These are phyloP conservation scores for Rhabdophis nuchalis DNA, from an alignment of 2,797 vertebrate species.

Conservation along the genomic window DNA sequence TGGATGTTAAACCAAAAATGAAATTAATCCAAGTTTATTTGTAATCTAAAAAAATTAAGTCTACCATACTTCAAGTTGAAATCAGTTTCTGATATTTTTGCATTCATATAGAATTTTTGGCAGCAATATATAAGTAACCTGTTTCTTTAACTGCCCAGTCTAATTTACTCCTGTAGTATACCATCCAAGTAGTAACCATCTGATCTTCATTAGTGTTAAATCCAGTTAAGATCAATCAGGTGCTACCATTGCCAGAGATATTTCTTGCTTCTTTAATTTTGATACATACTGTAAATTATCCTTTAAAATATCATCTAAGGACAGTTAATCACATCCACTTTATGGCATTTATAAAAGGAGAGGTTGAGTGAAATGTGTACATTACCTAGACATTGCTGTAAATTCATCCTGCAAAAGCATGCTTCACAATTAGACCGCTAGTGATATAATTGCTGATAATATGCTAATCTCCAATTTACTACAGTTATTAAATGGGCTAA, in stretches of 20 bases:
- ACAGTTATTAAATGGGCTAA: neutral
- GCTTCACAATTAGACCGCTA: neutral
- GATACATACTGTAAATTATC: neutral
- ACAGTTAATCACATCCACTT: neutral
- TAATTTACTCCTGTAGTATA: neutral
- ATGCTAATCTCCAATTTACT: neutral
- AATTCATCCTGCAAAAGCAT: neutral
- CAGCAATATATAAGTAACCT: neutral
- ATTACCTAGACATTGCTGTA: neutral
- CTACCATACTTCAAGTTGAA: neutral
- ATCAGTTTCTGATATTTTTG: neutral
- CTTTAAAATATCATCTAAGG: neutral
- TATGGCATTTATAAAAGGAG: neutral
- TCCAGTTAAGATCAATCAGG: neutral
- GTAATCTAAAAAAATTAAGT: neutral
- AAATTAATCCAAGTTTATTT: neutral
- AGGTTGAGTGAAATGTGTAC: neutral
- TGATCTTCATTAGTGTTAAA: neutral
- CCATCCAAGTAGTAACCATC: neutral
- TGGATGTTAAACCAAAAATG: neutral
- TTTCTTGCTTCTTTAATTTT: neutral
- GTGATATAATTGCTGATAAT: neutral
- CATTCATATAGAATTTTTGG: neutral
- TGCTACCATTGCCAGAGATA: neutral
- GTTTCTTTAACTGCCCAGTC: neutral